Base-by-base conservation (phyloP, 2,113 vertebrate genomes). In the Actenoides hombroni region DNA sequence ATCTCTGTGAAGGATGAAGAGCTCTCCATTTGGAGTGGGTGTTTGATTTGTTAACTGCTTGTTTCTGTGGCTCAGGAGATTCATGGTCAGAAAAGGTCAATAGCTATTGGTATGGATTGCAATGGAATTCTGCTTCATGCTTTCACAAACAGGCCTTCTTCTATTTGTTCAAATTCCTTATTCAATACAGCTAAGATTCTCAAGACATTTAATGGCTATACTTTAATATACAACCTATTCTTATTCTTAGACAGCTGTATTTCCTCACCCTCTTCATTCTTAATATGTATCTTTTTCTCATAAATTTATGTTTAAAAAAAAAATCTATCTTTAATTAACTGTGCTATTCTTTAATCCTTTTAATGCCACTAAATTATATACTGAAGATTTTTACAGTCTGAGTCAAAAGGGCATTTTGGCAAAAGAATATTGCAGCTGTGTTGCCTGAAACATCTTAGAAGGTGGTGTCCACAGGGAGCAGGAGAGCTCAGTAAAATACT, bases 31-130 rank as follows among this genome's bases (percentile, higher is more conserved):
- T 87, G 67, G 57, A 87, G 71, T 63, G 63, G 49, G 40, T 92
- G 83, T 91, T 83, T 91, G 60, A 82, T 86, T 89, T 94, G 74
- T 87, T 94, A 91, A 87, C 74, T 80, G 35, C 82, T 80, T 90
- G 67, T 71, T 94, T 89, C 92, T 73, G 53, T 54, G 78, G 42
- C 70, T 89, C 83, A 35, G 67, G 80, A 95, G 91, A 94, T 70
- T 63, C 83, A 51, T 13, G 31, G 80, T 74, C 10, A 0, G 54
- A 74, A 73, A 92, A 95, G 91, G 77, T 96, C 95, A 83, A 85
- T 92, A 92, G 70, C 46, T 94, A 86, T 79, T 59, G 75, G 80
- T 64, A 56, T 4, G 4, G 39, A 20, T 35, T 59, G 81, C 70
- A 87, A 85, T 35, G 89, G 49, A 88, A 87, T 23, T 59, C 70